Evolutionary conservation across 92 coral and sea anemone species (phyloP), one percentile per base, ranked within the genome.

Genomic region (Epizoanthus fatuus): DNA sequence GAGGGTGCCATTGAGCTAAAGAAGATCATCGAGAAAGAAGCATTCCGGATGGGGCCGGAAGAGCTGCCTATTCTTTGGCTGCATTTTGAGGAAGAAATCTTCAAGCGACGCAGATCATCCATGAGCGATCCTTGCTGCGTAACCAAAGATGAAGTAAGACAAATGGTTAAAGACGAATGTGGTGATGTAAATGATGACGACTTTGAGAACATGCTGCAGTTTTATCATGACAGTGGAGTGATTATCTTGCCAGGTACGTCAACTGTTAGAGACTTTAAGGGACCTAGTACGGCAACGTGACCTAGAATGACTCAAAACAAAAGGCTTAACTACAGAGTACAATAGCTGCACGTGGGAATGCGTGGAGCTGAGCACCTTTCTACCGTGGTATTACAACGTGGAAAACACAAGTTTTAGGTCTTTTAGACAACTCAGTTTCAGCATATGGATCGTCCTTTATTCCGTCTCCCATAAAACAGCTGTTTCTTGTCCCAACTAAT

Each of bases 211-310:
- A 93, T 93, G 95, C 74, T 93, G 65, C 72, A 59, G 22, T 93
- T 93, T 67, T 93, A 76, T 72, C 95, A 93, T 14, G 94, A 93
- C 81, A 90, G 91, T 60, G 94, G 95, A 38, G 94, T 90, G 2
- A 79, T 93, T 69, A 85, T 93, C 49, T 79, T 93, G 12, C 95
- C 95, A 72, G 93, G 93, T 92, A 76, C 40, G 47, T 44, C 39
- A 59, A 1, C 53, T 10, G 2, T 10, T 49, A 10, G 12, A 29
- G 35, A 29, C 1, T 29, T 29, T 29, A 29, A 29, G 35, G 35
- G 2, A 29, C 35, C 35, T 29, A 29, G 35, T 2, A 29, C 35
- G 35, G 35, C 35, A 29, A 29, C 35, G 35, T 29, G 35, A 29
- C 35, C 35, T 29, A 29, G 35, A 29, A 29, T 2, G 35, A 2